Evolutionary conservation across 2,888 invertebrate species (phyloP).

Genomic region (Amorpha juglandis): DNA sequence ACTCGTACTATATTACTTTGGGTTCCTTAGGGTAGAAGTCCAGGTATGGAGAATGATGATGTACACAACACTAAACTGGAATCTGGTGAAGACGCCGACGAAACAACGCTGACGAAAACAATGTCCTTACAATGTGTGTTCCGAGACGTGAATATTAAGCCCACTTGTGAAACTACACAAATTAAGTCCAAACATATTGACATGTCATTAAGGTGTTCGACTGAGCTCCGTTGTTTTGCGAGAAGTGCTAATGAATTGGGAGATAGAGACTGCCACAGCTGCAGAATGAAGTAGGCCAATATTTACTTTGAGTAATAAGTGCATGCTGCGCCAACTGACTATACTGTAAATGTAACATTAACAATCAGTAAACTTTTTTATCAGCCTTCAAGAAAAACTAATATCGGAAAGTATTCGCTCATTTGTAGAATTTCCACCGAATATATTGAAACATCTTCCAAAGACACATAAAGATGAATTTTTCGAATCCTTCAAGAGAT

Average conservation of each 20-base stretch:
- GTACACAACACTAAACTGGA: slow-evolving; percentile 15
- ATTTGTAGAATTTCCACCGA: too few relatives aligned
- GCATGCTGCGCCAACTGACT: too few relatives aligned
- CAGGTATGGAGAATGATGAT: background rate
- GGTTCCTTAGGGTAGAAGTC: background rate
- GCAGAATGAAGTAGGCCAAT: background rate
- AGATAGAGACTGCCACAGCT: slow-evolving; percentile 3
- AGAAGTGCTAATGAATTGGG: slow-evolving; percentile 42
- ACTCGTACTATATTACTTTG: too few relatives aligned
- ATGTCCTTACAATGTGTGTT: slow-evolving; percentile 18
- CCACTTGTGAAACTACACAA: slow-evolving; percentile 29
- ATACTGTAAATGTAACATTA: too few relatives aligned
- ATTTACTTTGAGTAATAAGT: too few relatives aligned
- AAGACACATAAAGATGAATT: too few relatives aligned
- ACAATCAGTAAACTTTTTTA: too few relatives aligned
- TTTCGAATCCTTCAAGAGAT: too few relatives aligned
- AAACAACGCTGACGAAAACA: too few relatives aligned
- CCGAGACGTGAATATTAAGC: slow-evolving; percentile 7
- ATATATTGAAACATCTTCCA: too few relatives aligned
- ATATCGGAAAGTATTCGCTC: too few relatives aligned
- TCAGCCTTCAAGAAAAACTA: too few relatives aligned
- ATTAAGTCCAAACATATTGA: slow-evolving; percentile 46
- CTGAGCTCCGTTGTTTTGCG: slow-evolving; percentile 43
- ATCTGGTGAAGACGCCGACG: background rate
- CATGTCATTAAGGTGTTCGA: slow-evolving; percentile 52